Evolutionary conservation across 2,797 vertebrate genomes (phyloP).

Genomic region (Siniperca undulata): DNA sequence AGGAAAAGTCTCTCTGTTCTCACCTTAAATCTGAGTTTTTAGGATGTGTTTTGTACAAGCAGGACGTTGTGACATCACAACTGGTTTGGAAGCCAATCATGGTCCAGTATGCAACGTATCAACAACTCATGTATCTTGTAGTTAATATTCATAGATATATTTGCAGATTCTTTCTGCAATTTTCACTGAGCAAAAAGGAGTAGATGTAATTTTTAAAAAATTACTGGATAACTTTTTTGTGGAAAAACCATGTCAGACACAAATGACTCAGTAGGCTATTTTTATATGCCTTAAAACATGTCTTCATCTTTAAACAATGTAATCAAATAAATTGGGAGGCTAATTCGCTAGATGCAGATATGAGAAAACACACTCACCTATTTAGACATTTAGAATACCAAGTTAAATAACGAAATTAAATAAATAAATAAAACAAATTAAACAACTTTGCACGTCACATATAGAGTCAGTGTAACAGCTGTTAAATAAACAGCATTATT

Average conservation of each 20-base stretch:
- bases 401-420: not conserved
- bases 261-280: not conserved
- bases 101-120: too few species aligned
- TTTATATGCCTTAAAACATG: not conserved
- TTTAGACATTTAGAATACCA: not conserved
- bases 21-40: not conserved
- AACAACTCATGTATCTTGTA: not conserved
- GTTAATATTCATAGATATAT: not conserved
- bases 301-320: not conserved
- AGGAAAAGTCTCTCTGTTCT: not conserved
- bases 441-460: not conserved
- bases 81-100: not conserved
- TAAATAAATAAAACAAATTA: not conserved
- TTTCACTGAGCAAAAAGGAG: not conserved
- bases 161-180: not conserved
- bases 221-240: not conserved
- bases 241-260: not conserved
- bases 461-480: not conserved
- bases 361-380: not conserved
- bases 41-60: accelerated
- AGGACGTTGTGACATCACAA: not conserved
- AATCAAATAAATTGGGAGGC: too few species aligned
- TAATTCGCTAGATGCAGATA: not conserved
- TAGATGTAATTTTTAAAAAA: not conserved
- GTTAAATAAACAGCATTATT: not conserved